phyloP scores from a whole-genome alignment of 2,888 invertebrate species.

The Limnephilus rhombicus region DNA sequence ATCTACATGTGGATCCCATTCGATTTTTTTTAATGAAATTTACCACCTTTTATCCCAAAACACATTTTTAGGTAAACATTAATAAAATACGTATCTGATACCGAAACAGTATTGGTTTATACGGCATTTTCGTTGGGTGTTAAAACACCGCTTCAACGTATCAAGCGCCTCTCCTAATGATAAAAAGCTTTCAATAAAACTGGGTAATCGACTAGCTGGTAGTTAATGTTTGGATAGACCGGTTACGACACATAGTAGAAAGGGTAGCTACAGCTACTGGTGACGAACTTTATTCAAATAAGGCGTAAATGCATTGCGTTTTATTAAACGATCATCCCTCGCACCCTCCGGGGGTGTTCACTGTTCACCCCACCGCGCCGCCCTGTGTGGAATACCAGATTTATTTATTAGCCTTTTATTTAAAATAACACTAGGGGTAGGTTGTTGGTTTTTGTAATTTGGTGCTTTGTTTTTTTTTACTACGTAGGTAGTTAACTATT shows the following conservation, averaged over 20 bases:
- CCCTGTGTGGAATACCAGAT: constrained; percentile 45
- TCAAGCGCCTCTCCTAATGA: not conserved
- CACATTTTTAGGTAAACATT: not conserved
- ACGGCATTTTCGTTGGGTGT: not conserved
- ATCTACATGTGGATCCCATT: no score
- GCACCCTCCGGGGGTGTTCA: not conserved
- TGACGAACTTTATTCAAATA: constrained; percentile 58
- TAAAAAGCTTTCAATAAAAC: constrained; percentile 56
- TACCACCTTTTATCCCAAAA: not conserved
- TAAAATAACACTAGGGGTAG: constrained; percentile 31
- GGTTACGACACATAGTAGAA: constrained; percentile 37
- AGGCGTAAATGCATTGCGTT: constrained; percentile 62
- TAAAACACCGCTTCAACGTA: not conserved
- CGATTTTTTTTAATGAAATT: no score
- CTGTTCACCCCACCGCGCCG: constrained; percentile 14
- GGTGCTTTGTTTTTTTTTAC: constrained; percentile 27
- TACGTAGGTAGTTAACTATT: not conserved
- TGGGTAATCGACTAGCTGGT: constrained; percentile 45
- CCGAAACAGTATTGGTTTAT: not conserved
- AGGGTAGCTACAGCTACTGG: not conserved
- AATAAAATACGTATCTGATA: not conserved
- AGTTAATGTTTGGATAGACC: constrained; percentile 53
- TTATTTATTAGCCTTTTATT: constrained; percentile 58
- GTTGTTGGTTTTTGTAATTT: constrained; percentile 3
- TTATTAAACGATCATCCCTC: constrained; percentile 65